Conservation (phyloP, 2,888 invertebrate genomes). For the Drosophila buzzatii region DNA sequence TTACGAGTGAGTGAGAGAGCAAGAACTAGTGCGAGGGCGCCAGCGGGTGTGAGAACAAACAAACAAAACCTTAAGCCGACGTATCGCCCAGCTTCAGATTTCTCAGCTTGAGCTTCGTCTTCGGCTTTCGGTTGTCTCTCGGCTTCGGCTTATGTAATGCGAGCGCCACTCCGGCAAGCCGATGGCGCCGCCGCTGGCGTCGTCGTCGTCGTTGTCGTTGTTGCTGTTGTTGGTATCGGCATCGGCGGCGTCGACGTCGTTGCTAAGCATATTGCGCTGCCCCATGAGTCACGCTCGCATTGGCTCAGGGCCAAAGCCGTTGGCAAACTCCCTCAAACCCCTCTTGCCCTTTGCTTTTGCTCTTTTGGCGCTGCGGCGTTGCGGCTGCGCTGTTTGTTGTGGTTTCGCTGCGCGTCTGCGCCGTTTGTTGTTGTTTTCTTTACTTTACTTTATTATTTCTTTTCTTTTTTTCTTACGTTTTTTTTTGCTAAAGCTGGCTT, state of each 20-base stretch:
- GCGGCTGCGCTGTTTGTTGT: slow-evolving; percentile 71
- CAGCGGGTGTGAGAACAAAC: slow-evolving; percentile 37
- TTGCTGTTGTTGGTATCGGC: not conserved
- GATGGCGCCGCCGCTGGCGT: slow-evolving; percentile 55
- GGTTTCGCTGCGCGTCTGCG: slow-evolving; percentile 61
- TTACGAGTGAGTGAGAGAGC: slow-evolving; percentile 45
- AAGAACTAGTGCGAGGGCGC: slow-evolving; percentile 5
- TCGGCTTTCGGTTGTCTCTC: slow-evolving; percentile 8
- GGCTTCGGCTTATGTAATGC: slow-evolving; percentile 64
- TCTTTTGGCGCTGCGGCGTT: slow-evolving; percentile 41
- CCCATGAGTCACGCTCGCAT: slow-evolving; percentile 46
- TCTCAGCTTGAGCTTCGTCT: slow-evolving; percentile 35
- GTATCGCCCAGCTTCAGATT: slow-evolving; percentile 15
- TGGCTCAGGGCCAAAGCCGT: slow-evolving; percentile 49
- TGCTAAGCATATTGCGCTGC: slow-evolving; percentile 29
- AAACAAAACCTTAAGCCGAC: slow-evolving; percentile 44
- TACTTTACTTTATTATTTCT: slow-evolving; percentile 18
- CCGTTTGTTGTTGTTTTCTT: slow-evolving; percentile 40
- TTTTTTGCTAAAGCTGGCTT: slow-evolving; percentile 64
- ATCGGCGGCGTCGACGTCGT: not conserved
- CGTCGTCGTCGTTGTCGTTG: slow-evolving; percentile 14
- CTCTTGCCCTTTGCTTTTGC: not conserved
- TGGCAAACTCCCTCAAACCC: not conserved
- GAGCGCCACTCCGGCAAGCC: slow-evolving; percentile 64
- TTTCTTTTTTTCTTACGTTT: slow-evolving; percentile 10